Evolutionary conservation across 2,888 invertebrate species (phyloP).

Genomic region (Hemaris fuciformis): DNA sequence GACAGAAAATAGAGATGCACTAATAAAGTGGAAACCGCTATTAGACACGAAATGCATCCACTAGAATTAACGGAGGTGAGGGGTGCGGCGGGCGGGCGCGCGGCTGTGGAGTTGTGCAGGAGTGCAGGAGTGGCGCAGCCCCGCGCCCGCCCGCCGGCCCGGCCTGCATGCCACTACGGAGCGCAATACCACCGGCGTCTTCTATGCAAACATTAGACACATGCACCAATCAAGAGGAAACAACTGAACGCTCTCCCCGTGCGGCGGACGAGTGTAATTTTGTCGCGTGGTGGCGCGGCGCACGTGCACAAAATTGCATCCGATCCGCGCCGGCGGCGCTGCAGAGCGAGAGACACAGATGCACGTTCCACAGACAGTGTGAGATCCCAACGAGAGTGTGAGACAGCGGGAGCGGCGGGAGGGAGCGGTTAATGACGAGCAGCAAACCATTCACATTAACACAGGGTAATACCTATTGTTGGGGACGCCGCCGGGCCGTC

Average conservation of each 20-base stretch:
- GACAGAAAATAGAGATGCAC: conserved; percentile 68
- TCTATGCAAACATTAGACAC: conserved; percentile 68
- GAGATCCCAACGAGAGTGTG: conserved; percentile 51
- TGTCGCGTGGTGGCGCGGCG: conserved; percentile 33
- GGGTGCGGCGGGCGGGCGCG: conserved; percentile 20
- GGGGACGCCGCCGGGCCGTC: conserved; percentile 46
- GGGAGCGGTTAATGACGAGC: conserved; percentile 76
- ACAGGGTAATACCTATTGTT: conserved; percentile 70
- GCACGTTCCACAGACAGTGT: conserved; percentile 50
- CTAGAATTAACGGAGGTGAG: conserved; percentile 30
- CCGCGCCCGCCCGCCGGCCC: conserved; percentile 42
- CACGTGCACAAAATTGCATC: conserved; percentile 44
- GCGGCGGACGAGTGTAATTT: conserved; percentile 43
- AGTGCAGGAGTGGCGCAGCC: conserved; percentile 23
- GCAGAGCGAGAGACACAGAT: conserved; percentile 40
- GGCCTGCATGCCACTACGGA: conserved; percentile 71
- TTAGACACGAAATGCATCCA: conserved; percentile 47
- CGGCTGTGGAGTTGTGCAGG: no score
- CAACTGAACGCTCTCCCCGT: conserved; percentile 33
- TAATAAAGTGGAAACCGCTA: conserved; percentile 59
- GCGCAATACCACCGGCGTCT: conserved; percentile 68
- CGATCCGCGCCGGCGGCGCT: conserved; percentile 33
- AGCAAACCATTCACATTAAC: conserved; percentile 77
- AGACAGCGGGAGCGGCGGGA: conserved; percentile 40
- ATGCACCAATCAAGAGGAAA: conserved; percentile 61